A percentile compares a stretch with the other conserved stretches of the same genome.
phyloP scores from a whole-genome alignment of 2,888 invertebrate genomes.

The Notodonta ziczac region DNA sequence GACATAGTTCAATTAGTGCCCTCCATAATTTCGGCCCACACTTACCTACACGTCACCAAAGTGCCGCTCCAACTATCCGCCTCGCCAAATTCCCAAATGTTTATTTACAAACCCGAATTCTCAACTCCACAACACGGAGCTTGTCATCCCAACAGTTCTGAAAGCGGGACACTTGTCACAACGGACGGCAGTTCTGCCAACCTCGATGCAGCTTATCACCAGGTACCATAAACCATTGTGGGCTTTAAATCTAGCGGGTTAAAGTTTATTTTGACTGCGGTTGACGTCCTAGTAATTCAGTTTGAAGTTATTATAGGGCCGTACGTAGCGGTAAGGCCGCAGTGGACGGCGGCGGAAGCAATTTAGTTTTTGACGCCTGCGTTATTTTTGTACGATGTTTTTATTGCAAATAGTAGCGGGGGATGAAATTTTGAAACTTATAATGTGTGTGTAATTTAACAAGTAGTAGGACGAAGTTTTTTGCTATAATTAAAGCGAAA shows the following conservation, averaged over 20 bases:
- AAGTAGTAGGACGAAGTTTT: no score
- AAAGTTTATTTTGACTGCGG: neutral
- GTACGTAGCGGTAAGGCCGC: slow-evolving; percentile 32
- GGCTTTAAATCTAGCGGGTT: neutral
- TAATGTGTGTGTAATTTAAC: no score
- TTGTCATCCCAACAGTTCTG: slow-evolving; percentile 33
- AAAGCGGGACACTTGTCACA: slow-evolving; percentile 39
- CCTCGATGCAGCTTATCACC: neutral
- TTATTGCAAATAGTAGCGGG: slow-evolving; percentile 17
- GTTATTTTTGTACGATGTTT: slow-evolving; percentile 16
- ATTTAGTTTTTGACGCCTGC: slow-evolving; percentile 40
- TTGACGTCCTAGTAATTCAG: slow-evolving; percentile 14
- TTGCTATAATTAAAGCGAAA: no score
- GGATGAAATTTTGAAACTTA: no score
- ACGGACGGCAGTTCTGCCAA: slow-evolving; percentile 21
- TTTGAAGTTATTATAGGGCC: slow-evolving; percentile 39
- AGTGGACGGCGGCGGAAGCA: slow-evolving; percentile 36
- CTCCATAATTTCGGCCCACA: neutral
- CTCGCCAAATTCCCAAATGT: slow-evolving; percentile 23
- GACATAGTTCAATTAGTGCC: neutral
- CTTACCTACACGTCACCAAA: neutral
- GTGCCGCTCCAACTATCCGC: neutral
- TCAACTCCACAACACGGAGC: slow-evolving; percentile 36
- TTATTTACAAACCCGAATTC: slow-evolving; percentile 36
- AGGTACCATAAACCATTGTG: neutral